Conservation (phyloP, 1,140 invertebrate genomes). For the Eueides isabella region DNA sequence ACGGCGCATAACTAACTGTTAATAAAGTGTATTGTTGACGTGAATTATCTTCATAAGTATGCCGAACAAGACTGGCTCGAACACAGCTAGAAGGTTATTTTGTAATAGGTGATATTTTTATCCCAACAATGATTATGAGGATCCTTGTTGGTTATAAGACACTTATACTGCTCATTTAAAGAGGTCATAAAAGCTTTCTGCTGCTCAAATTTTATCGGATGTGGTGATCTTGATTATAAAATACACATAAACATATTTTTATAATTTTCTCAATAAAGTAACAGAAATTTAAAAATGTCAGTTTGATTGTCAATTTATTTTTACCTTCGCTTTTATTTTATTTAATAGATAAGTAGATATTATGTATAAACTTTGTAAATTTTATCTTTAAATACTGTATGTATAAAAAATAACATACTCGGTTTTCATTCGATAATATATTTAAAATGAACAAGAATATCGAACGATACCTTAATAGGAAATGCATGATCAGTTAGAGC, state of each 20-base stretch:
- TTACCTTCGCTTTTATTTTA: background rate
- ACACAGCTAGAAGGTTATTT: slow-evolving; percentile 50
- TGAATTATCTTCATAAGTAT: slow-evolving; percentile 77
- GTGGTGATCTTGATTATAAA: background rate
- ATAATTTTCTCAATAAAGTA: background rate
- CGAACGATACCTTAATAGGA: slow-evolving; percentile 41
- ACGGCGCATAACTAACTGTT: slow-evolving; percentile 74
- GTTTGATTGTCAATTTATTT: slow-evolving; percentile 32
- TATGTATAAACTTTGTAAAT: no score
- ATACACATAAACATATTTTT: background rate
- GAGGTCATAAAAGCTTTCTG: background rate
- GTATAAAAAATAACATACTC: no score
- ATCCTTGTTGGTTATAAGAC: background rate
- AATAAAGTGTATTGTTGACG: slow-evolving; percentile 81
- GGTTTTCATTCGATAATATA: background rate
- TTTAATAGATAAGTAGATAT: no score
- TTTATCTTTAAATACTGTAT: no score
- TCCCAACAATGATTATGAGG: background rate
- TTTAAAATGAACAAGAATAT: background rate
- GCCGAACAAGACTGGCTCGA: slow-evolving; percentile 51
- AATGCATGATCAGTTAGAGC: slow-evolving; percentile 46
- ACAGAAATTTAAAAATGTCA: no score
- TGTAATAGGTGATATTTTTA: slow-evolving; percentile 28
- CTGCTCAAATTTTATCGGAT: background rate
- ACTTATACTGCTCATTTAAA: background rate